Base-by-base conservation (phyloP, 2,797 vertebrate species). In the Ptychadena robeensis region DNA sequence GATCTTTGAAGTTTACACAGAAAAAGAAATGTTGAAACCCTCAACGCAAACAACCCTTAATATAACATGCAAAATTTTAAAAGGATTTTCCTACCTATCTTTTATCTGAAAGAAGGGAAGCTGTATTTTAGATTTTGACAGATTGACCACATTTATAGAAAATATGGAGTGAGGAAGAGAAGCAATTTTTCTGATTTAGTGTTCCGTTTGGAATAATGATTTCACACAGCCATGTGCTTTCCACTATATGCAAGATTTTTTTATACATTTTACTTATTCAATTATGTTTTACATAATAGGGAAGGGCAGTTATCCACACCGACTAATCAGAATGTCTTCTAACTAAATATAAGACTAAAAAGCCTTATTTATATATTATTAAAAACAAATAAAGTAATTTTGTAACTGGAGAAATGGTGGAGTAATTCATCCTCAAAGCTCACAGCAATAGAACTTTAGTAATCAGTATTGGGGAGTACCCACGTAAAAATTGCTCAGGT, bases 1-100 rank as follows among this genome's bases (percentile, higher is more conserved):
- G n/a, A 68, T 37, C 65, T 70, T 76, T 76, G 72, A 70, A 80
- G 78, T 85, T 69, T 85, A 71, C 59, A 64, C 80, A 80, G 38
- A 35, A 81, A 48, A 81, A 64, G 53, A 65, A 69, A 80, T 64
- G 75, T 71, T 53, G 67, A 71, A 30, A 40, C 30, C 69, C 8
- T 28, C 37, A 70, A 31, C 28, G 9, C 68, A 68, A 44, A 35
- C 65, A 64, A 31, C 31, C 22, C 44, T 79, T 75, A 83, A 73
- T 72, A 73, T 71, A 30, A 30, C 28, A 25, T 30, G 65, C 38
- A 65, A 67, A 53, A 73, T 66, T 53, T 66, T 35, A 35, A 35
- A 48, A 77, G 15, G 18, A n/a, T 67, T 31, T 67, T 31, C 30
- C 14, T 53, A 53, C 2, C 38, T 32, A 31, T 18, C 37, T 77